phyloP scores from a whole-genome alignment of 2,888 invertebrate genomes.

The Dynastes hyllus region DNA sequence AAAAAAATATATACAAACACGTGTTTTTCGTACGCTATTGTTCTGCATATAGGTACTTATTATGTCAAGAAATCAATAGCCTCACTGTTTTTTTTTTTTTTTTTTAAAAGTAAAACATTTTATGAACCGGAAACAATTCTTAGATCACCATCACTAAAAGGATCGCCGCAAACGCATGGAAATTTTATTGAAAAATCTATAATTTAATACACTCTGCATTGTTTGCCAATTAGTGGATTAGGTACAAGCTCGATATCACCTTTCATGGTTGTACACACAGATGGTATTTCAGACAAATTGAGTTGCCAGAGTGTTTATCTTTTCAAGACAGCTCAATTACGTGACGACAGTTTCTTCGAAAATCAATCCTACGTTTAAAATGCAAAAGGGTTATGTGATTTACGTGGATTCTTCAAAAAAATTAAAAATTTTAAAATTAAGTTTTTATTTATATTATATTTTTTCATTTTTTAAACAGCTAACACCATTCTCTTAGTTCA shows the following conservation, averaged over 20 bases:
- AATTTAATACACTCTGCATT: constrained; percentile 51
- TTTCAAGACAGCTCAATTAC: constrained; percentile 41
- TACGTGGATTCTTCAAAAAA: background rate
- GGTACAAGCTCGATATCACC: constrained; percentile 30
- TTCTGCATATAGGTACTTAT: background rate
- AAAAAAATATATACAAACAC: too few species aligned
- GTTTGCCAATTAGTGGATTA: constrained; percentile 53
- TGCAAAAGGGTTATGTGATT: background rate
- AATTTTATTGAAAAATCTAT: constrained; percentile 53
- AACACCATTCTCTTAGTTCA: too few species aligned
- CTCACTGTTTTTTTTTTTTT: background rate
- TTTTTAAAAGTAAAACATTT: background rate
- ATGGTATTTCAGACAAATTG: constrained; percentile 42
- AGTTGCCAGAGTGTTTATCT: constrained; percentile 39
- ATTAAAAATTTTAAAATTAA: too few species aligned
- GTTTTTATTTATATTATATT: too few species aligned
- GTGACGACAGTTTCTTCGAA: constrained; percentile 23
- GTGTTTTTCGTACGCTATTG: too few species aligned
- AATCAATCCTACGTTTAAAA: constrained; percentile 27
- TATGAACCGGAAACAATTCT: background rate
- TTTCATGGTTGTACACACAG: constrained; percentile 41
- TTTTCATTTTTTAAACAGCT: too few species aligned
- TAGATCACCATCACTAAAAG: background rate
- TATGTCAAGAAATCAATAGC: background rate
- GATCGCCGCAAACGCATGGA: background rate